Conservation (phyloP, 2,797 vertebrate genomes). For the Catharus ustulatus region DNA sequence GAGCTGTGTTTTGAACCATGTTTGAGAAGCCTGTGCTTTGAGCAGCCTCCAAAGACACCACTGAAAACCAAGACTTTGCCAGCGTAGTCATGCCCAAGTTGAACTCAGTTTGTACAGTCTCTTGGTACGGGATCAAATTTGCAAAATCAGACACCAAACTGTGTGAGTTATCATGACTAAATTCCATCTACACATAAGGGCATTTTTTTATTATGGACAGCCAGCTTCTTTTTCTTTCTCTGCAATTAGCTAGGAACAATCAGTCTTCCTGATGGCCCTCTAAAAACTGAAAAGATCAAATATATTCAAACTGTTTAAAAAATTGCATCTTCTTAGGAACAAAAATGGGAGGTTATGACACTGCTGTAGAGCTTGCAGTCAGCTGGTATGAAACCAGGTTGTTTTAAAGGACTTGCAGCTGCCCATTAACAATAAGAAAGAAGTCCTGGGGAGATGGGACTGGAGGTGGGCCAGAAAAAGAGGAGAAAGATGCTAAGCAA, state of each 20-base stretch:
- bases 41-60: not conserved
- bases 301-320: not conserved
- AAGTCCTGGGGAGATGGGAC: not conserved
- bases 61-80: not conserved
- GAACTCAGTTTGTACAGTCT: not conserved
- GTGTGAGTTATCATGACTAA: not conserved
- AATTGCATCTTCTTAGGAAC: not conserved
- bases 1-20: not conserved
- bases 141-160: not conserved
- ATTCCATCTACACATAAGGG: not conserved
- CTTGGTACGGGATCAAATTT: not conserved
- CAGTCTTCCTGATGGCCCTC: not conserved
- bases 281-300: not conserved
- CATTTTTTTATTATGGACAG: not conserved
- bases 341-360: not conserved
- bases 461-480: not conserved
- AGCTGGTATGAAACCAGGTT: not conserved
- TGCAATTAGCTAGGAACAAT: slow-evolving; percentile 9
- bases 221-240: not conserved
- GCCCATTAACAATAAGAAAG: not conserved
- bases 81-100: not conserved
- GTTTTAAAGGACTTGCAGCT: slow-evolving; percentile 8
- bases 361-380: not conserved
- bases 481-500: not conserved
- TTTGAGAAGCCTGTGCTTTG: not conserved